Conservation (phyloP, 2,113 vertebrate species). For the Gulo gulo region DNA sequence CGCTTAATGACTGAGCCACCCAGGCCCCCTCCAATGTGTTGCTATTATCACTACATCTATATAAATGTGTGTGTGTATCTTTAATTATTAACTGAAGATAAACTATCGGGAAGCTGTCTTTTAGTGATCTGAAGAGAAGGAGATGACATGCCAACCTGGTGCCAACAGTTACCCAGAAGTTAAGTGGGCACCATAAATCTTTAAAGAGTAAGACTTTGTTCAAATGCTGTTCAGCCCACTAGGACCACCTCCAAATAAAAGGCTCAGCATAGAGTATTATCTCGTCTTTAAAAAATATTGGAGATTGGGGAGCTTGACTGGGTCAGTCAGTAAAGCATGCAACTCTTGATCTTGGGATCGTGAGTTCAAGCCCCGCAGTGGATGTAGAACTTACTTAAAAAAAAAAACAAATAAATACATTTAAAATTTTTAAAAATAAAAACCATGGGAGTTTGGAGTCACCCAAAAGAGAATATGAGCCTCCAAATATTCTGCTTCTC, state of each 20-base stretch:
- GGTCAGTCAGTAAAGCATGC: neutral
- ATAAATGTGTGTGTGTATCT: neutral
- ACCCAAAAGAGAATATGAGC: neutral
- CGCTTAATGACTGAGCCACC: too few species aligned
- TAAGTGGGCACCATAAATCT: neutral
- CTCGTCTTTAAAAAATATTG: slow-evolving; percentile 21
- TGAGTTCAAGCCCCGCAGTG: neutral
- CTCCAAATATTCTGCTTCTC: neutral
- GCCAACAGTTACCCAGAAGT: neutral
- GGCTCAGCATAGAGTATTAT: neutral
- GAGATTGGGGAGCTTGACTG: neutral
- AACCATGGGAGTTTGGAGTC: slow-evolving; percentile 29
- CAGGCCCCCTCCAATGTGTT: neutral
- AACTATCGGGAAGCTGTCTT: neutral
- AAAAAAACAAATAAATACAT: neutral
- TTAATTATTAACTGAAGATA: slow-evolving; percentile 41
- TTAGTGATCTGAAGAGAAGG: neutral
- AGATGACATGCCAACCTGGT: neutral
- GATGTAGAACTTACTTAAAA: neutral
- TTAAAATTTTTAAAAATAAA: neutral
- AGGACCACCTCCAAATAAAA: slow-evolving; percentile 12
- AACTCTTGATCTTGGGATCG: neutral
- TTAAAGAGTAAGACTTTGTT: slow-evolving; percentile 14
- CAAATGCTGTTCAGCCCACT: neutral
- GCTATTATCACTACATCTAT: neutral